phyloP scores from a whole-genome alignment of 2,113 vertebrate genomes.

The Lepisosteus oculatus region DNA sequence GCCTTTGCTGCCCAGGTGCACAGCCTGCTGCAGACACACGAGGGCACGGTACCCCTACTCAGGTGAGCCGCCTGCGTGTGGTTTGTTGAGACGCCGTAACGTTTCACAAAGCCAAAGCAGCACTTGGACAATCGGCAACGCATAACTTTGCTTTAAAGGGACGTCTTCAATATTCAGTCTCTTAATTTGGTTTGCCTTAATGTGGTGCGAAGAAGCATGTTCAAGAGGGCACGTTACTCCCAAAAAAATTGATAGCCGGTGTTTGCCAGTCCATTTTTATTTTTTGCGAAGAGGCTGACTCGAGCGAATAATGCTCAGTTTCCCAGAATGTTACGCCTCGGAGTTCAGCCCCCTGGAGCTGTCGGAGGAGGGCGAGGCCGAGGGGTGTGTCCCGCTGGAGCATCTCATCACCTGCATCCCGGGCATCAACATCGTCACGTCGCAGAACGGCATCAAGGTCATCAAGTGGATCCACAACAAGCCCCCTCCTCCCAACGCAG shows the following conservation, averaged over 20 bases:
- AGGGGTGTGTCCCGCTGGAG: conserved; percentile 83
- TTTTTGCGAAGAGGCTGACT: too few species aligned
- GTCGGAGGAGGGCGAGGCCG: conserved; percentile 69
- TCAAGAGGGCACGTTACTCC: too few species aligned
- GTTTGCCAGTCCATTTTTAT: too few species aligned
- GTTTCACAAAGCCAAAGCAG: too few species aligned
- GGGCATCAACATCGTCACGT: conserved; percentile 85
- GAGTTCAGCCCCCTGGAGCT: conserved; percentile 76
- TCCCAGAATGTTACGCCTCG: conserved; percentile 88
- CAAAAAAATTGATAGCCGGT: too few species aligned
- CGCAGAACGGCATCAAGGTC: conserved; percentile 94
- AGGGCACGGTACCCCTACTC: conserved; percentile 88
- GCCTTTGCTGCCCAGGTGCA: conserved; percentile 87
- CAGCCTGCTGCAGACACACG: conserved; percentile 88
- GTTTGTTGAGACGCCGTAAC: too few species aligned
- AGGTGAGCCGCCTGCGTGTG: conserved; percentile 64
- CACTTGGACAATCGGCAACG: too few species aligned
- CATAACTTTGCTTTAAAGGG: too few species aligned
- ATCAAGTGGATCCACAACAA: conserved; percentile 98
- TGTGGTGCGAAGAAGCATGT: too few species aligned
- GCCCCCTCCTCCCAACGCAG: conserved; percentile 81
- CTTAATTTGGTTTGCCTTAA: too few species aligned
- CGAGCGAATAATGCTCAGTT: conserved; percentile 57
- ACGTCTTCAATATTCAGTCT: too few species aligned
- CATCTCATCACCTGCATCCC: conserved; percentile 93